Conservation (phyloP, 2,797 vertebrate species). For the Gobionotothen gibberifrons region DNA sequence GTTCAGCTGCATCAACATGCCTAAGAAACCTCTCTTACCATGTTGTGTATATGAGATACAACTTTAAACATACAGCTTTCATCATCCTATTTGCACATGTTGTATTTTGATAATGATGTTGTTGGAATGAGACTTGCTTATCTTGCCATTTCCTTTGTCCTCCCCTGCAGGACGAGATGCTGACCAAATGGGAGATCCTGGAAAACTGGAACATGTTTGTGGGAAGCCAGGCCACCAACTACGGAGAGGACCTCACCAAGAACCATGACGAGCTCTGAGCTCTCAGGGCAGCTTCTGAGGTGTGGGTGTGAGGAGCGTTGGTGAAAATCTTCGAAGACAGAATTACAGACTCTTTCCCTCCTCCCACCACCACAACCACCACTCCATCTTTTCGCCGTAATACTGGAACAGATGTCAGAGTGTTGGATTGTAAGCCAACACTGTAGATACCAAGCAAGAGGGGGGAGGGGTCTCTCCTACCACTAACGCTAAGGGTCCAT, state of each 20-base stretch:
- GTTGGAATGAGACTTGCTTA: not conserved
- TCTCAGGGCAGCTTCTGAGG: not conserved
- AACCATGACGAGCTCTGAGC: conserved; percentile 95
- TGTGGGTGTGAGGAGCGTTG: conserved; percentile 4
- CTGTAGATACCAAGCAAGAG: conserved; percentile 37
- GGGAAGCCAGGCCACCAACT: conserved; percentile 98
- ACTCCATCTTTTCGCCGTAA: conserved; percentile 34
- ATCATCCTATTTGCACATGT: not conserved
- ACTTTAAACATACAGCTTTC: not conserved
- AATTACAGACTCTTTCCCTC: conserved; percentile 36
- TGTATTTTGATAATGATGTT: not conserved
- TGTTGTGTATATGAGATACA: not conserved
- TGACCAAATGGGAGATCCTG: conserved; percentile 95
- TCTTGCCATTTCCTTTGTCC: not conserved
- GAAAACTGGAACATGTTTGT: conserved; percentile 99
- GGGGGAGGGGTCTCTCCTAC: conserved; percentile 27
- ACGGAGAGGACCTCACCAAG: conserved; percentile 96
- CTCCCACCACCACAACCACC: conserved; percentile 11
- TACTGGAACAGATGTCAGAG: conserved; percentile 37
- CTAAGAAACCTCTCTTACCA: not conserved
- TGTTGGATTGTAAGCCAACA: conserved; percentile 35
- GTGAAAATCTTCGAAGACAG: conserved; percentile 33
- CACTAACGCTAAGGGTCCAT: conserved; percentile 49
- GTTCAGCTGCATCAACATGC: not conserved
- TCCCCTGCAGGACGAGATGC: conserved; percentile 88